Evolutionary conservation across 2,113 vertebrate genomes (phyloP), one percentile per base, ranked within the genome.

Genomic region (Nycticryphes semicollaris): DNA sequence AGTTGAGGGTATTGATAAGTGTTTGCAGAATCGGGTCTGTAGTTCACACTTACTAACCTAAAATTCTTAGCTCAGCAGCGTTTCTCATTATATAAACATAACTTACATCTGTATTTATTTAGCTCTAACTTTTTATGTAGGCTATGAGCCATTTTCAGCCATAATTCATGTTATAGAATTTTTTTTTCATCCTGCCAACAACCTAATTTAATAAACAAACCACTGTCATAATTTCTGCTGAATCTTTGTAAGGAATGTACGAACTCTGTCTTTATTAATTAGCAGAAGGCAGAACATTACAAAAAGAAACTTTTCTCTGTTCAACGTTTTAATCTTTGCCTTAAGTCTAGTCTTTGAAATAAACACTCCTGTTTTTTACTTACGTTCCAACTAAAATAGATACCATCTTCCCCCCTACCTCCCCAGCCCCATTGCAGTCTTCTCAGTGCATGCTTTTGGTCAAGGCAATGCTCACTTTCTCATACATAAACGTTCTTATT

Each of bases 261-360:
- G 69, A 97, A 95, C 73, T 92, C 84, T 94, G 91, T 95, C 98
- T 97, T 98, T 97, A 98, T 98, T 98, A 97, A 98, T 98, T 98
- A 98, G 76, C 94, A 94, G 84, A 88, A 97, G 90, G 76, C 89
- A 87, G 88, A 85, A 48, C n/a, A 51, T 96, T 94, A 87, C 90
- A 93, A 91, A 97, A 94, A 51, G 84, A 90, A 95, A 93, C 82
- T 88, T 94, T 50, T 77, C 69, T 86, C 87, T 63, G 51, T 94
- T 96, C 77, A 95, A 89, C 90, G 96, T 97, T 78, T 59, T 79
- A 91, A 83, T 95, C 84, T 91, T 97, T 93, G 89, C 59, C 92
- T 63, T 92, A 91, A 96, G 77, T 79, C 84, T 95, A 48, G 85
- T 75, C 87, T 91, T 95, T 89, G 39, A 90, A 94, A 94, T 94